Percentiles rank a stretch among this genome's conserved stretches.
Evolutionary conservation across 2,888 invertebrate genomes (phyloP).

Genomic region (Parnassius glacialis): DNA sequence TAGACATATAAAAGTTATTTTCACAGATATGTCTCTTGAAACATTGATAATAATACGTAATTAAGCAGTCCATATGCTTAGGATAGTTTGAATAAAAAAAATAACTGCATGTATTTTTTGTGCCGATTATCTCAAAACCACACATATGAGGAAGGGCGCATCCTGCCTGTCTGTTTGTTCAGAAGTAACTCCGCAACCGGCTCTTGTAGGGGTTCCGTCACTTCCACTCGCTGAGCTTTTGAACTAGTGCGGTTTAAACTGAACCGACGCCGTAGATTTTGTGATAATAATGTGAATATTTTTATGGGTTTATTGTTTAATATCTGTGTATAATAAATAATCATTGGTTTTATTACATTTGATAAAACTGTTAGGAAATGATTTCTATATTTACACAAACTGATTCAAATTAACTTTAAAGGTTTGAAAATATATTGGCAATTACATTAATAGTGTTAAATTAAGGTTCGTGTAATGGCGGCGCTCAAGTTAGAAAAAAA

Average conservation of each 20-base stretch:
- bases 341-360: neutral
- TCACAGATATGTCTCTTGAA: too few relatives aligned
- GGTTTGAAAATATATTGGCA: too few relatives aligned
- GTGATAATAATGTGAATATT: constrained; percentile 24
- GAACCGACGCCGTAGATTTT: constrained; percentile 31
- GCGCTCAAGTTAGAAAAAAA: too few relatives aligned
- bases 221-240: constrained; percentile 41
- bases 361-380: too few relatives aligned
- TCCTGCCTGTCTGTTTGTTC: constrained; percentile 33
- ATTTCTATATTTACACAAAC: too few relatives aligned
- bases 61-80: too few relatives aligned
- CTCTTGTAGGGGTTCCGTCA: constrained; percentile 46
- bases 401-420: too few relatives aligned
- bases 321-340: constrained; percentile 6
- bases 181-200: constrained; percentile 29
- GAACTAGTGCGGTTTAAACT: constrained; percentile 35
- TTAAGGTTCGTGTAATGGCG: too few relatives aligned
- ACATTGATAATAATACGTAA: too few relatives aligned
- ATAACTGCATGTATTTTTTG: constrained; percentile 2
- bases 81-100: too few relatives aligned
- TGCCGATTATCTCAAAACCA: constrained; percentile 20
- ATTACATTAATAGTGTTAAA: too few relatives aligned
- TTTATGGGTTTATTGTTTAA: constrained; percentile 24
- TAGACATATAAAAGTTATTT: too few relatives aligned
- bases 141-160: constrained; percentile 29